Conservation (phyloP, 1,140 invertebrate genomes). For the Temnothorax nylanderi region DNA sequence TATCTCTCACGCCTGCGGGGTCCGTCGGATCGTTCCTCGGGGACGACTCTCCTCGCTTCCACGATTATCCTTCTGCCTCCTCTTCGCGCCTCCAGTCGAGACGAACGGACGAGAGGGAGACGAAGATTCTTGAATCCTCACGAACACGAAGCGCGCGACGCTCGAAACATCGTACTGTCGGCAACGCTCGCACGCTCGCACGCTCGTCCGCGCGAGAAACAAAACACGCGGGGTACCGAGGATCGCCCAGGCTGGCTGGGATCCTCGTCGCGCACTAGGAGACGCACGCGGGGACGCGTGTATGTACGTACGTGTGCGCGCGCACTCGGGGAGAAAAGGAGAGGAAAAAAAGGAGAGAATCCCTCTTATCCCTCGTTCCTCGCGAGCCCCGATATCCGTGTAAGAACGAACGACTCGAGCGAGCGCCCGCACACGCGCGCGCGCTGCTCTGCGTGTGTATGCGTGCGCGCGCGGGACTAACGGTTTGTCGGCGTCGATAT, state of each 20-base stretch:
- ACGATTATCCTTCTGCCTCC: neutral
- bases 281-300: neutral
- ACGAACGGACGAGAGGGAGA: neutral
- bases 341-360: neutral
- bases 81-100: neutral
- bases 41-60: neutral
- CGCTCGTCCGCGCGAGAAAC: slow-evolving; percentile 29
- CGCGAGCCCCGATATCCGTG: neutral
- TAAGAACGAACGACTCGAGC: too few relatives aligned
- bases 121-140: slow-evolving; percentile 8
- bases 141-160: slow-evolving; percentile 30
- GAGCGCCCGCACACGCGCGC: neutral
- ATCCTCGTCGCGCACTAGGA: neutral
- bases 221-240: slow-evolving; percentile 35
- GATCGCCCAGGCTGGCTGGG: neutral
- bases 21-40: neutral
- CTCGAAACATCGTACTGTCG: slow-evolving; percentile 64
- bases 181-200: neutral
- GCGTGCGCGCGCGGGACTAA: slow-evolving; percentile 20
- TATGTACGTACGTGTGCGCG: neutral
- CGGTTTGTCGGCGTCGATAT: slow-evolving; percentile 37
- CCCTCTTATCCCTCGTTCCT: neutral
- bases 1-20: neutral
- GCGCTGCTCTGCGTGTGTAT: neutral
- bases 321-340: neutral